Percentiles rank a stretch among this genome's conserved stretches.
Conservation (phyloP, 2,797 vertebrate species). For the Sphaeramia orbicularis region DNA sequence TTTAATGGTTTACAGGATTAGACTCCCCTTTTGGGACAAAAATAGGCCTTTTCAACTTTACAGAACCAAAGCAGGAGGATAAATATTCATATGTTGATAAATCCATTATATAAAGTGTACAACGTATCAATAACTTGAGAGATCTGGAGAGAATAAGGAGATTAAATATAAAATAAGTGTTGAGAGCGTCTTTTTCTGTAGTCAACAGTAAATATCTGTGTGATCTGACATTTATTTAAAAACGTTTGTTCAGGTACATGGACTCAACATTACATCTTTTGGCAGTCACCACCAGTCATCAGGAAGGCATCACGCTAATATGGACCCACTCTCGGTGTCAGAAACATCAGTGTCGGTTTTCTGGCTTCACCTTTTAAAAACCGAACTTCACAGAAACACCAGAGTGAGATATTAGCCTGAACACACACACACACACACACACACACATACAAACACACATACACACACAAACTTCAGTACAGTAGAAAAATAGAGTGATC, state of each 20-base stretch:
- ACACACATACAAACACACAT: slow-evolving; percentile 11
- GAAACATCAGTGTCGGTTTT: slow-evolving; percentile 92
- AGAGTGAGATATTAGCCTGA: slow-evolving; percentile 84
- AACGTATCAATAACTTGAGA: no score
- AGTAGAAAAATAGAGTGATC: slow-evolving; percentile 82
- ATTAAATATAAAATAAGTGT: background rate
- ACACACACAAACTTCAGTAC: slow-evolving; percentile 25
- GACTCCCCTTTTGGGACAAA: background rate
- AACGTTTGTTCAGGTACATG: slow-evolving; percentile 83
- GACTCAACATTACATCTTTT: slow-evolving; percentile 73
- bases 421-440: slow-evolving; percentile 48
- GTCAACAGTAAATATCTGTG: slow-evolving; percentile 29
- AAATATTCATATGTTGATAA: background rate
- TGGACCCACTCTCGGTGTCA: slow-evolving; percentile 75
- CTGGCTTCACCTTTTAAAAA: slow-evolving; percentile 92
- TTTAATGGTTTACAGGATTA: no score
- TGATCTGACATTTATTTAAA: slow-evolving; percentile 82
- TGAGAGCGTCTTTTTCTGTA: slow-evolving; percentile 8
- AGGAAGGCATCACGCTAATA: slow-evolving; percentile 69
- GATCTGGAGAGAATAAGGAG: no score
- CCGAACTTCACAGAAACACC: slow-evolving; percentile 93
- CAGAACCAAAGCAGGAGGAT: background rate
- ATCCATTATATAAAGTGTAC: background rate
- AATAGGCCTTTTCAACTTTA: background rate
- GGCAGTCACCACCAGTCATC: slow-evolving; percentile 65